A percentile compares a stretch with the other conserved stretches of the same genome.
phyloP scores from a whole-genome alignment of 2,113 vertebrate species.

The Dicrurus megarhynchus region DNA sequence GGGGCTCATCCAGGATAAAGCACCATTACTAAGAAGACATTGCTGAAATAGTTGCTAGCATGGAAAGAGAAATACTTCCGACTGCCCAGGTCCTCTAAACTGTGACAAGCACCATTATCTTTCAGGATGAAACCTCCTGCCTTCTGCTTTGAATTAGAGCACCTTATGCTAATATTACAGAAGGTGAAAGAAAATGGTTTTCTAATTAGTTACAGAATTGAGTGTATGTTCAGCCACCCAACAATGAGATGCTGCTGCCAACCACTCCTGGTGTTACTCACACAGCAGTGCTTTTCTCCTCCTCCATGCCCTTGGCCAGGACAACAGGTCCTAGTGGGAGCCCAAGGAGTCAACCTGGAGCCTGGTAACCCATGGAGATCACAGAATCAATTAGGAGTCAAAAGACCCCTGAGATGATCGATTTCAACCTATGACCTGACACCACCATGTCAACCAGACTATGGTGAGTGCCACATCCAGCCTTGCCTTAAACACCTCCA shows the following conservation, averaged over 20 bases:
- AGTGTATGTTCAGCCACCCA: not conserved
- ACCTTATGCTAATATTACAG: not conserved
- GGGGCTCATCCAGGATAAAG: not conserved
- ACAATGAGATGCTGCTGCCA: not conserved
- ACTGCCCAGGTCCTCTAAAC: not conserved
- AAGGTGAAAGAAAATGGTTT: not conserved
- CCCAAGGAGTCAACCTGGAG: rapidly evolving
- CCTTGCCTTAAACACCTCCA: not conserved
- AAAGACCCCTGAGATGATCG: not conserved
- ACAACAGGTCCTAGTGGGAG: rapidly evolving
- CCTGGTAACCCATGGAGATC: rapidly evolving
- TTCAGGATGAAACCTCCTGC: not conserved
- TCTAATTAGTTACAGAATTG: not conserved
- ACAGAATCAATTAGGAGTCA: not conserved
- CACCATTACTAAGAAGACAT: not conserved
- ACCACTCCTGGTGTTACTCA: not conserved
- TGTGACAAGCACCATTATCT: not conserved
- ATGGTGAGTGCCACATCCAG: not conserved
- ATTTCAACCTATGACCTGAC: not conserved
- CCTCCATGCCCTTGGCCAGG: not conserved
- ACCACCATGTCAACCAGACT: not conserved
- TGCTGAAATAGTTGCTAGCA: not conserved
- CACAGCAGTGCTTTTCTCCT: not conserved
- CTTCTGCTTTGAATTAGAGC: not conserved
- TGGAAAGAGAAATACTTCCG: not conserved